Evolutionary conservation across 2,888 invertebrate species (phyloP).

Genomic region (Osmoderma eremita): DNA sequence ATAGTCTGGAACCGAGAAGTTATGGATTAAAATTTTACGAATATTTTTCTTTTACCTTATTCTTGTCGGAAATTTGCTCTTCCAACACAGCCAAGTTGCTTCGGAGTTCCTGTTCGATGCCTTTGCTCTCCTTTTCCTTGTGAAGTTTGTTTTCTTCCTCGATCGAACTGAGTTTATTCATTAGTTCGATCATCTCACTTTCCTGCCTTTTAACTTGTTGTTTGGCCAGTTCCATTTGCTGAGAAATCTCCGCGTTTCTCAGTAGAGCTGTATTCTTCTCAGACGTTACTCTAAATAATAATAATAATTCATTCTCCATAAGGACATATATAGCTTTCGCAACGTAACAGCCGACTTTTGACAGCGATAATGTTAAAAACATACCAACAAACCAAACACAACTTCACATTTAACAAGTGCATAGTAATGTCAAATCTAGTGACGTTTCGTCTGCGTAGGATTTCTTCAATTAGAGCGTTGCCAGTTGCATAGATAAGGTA

Average conservation of each 20-base stretch:
- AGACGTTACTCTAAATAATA: slow-evolving; percentile 70
- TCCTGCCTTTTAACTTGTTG: slow-evolving; percentile 79
- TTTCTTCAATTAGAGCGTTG: too few relatives aligned
- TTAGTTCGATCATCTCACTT: slow-evolving; percentile 70
- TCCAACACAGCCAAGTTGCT: slow-evolving; percentile 68
- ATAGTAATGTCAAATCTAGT: too few relatives aligned
- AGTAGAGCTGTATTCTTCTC: slow-evolving; percentile 81
- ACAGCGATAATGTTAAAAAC: too few relatives aligned
- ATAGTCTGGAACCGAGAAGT: slow-evolving; percentile 75
- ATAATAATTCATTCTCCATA: slow-evolving; percentile 28
- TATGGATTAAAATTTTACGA: slow-evolving; percentile 8
- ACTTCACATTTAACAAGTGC: too few relatives aligned
- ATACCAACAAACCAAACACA: too few relatives aligned
- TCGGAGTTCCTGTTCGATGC: slow-evolving; percentile 65
- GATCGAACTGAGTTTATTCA: slow-evolving; percentile 67
- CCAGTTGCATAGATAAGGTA: too few relatives aligned
- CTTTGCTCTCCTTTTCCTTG: slow-evolving; percentile 60
- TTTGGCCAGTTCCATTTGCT: slow-evolving; percentile 79
- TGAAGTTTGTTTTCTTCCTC: slow-evolving; percentile 64
- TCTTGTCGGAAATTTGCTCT: slow-evolving; percentile 72
- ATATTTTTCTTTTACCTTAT: slow-evolving; percentile 63
- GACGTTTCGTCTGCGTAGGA: too few relatives aligned
- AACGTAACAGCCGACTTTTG: too few relatives aligned
- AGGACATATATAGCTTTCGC: too few relatives aligned
- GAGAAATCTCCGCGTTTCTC: slow-evolving; percentile 84